Percentiles rank a stretch among this genome's conserved stretches.
Evolutionary conservation across 2,797 vertebrate species (phyloP).

Genomic region (Clarias fuscus): DNA sequence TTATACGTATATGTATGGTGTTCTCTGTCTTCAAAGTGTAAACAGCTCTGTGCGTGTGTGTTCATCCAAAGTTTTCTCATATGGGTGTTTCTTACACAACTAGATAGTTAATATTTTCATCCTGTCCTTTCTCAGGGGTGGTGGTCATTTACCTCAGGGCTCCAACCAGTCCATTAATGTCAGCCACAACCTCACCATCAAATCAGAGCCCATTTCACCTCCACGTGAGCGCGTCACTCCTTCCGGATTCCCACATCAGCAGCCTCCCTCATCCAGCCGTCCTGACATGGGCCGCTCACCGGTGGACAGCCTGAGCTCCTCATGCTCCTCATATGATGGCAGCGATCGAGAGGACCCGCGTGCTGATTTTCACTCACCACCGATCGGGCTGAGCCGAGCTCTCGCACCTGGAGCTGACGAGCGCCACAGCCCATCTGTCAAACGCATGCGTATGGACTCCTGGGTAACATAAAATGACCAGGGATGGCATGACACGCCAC

Average conservation of each 20-base stretch:
- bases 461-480: constrained; percentile 93
- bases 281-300: constrained; percentile 95
- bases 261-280: constrained; percentile 75
- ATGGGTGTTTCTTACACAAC: neutral
- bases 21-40: neutral
- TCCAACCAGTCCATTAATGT: constrained; percentile 93
- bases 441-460: constrained; percentile 97
- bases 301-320: constrained; percentile 97
- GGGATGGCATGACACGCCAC: constrained; percentile 25
- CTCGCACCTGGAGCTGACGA: constrained; percentile 80
- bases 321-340: constrained; percentile 97
- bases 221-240: constrained; percentile 91
- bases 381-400: constrained; percentile 85
- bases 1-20: neutral
- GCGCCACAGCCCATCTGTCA: constrained; percentile 92
- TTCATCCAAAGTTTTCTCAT: neutral
- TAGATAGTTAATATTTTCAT: neutral
- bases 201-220: constrained; percentile 97
- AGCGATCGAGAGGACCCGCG: constrained; percentile 95
- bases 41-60: neutral
- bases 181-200: constrained; percentile 97
- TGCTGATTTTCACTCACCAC: constrained; percentile 87
- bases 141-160: constrained; percentile 96
- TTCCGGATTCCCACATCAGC: constrained; percentile 81
- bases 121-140: constrained; percentile 75